A percentile compares a stretch with the other conserved stretches of the same genome.
Conservation (phyloP, 2,888 invertebrate species). For the Patella caerulea region DNA sequence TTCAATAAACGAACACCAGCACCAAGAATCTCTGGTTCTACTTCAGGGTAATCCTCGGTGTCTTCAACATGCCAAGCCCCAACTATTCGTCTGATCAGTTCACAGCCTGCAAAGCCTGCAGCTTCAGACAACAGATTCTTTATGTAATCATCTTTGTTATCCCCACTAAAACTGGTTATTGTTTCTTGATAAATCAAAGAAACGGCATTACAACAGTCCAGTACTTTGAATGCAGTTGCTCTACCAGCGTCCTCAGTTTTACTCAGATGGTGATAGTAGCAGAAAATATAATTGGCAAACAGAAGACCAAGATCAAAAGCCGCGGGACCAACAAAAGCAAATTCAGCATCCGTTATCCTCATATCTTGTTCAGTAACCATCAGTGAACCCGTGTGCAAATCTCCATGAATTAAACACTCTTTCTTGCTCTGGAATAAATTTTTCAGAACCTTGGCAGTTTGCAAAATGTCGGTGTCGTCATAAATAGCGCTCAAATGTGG, state of each 20-base stretch:
- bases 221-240: conserved; percentile 47
- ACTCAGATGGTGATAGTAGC: conserved; percentile 56
- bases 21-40: conserved; percentile 50
- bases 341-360: conserved; percentile 51
- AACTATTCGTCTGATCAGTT: conserved; percentile 53
- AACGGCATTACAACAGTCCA: conserved; percentile 45
- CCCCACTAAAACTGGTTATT: conserved; percentile 39
- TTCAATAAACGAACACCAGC: conserved; percentile 51
- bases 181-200: conserved; percentile 17
- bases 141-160: conserved; percentile 33
- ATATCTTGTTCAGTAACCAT: conserved; percentile 45
- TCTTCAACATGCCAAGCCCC: conserved; percentile 53
- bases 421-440: conserved; percentile 50
- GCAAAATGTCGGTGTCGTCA: conserved; percentile 39
- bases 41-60: conserved; percentile 38
- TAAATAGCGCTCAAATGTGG: conserved; percentile 39
- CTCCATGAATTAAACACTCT: conserved; percentile 57
- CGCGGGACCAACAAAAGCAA: conserved; percentile 53
- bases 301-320: conserved; percentile 56
- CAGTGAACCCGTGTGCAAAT: conserved; percentile 57
- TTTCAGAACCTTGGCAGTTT: conserved; percentile 42
- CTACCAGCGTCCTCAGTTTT: conserved; percentile 45
- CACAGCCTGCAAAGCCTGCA: conserved; percentile 59
- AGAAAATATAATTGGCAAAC: conserved; percentile 55
- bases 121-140: conserved; percentile 47